A percentile compares a stretch with the other conserved stretches of the same genome.
phyloP scores from a whole-genome alignment of 2,888 invertebrate genomes.

The Idaea biselata region DNA sequence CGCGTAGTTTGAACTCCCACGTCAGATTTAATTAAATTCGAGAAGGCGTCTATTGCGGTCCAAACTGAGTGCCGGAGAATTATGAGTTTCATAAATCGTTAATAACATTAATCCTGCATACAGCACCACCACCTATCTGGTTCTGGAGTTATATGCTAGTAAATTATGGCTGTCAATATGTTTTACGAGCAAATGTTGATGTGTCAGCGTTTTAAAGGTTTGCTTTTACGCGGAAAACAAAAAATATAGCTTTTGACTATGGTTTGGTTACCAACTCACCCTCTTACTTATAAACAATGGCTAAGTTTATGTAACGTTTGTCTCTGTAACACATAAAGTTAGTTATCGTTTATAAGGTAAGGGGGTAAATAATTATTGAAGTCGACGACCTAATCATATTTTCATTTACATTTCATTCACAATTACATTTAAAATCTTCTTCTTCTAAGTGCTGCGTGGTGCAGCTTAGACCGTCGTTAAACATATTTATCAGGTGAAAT shows the following conservation, averaged over 20 bases:
- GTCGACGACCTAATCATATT: no score
- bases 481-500: no score
- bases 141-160: not conserved
- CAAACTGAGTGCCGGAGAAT: constrained; percentile 26
- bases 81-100: constrained; percentile 31
- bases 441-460: no score
- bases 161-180: not conserved
- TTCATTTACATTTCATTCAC: no score
- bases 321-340: no score
- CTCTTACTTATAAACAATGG: no score
- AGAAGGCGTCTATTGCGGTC: constrained; percentile 26
- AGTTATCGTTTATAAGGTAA: no score
- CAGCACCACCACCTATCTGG: constrained; percentile 6
- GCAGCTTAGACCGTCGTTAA: no score
- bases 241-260: not conserved
- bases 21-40: constrained; percentile 27
- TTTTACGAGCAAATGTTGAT: not conserved
- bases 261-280: not conserved
- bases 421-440: no score
- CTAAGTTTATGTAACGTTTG: no score
- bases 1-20: constrained; percentile 18
- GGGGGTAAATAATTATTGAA: no score
- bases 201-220: not conserved
- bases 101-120: constrained; percentile 24
- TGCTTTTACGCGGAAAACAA: not conserved